A percentile compares a stretch with the other conserved stretches of the same genome.
Conservation (phyloP, 2,797 vertebrate genomes). For the Sebastiscus albofasciatus region DNA sequence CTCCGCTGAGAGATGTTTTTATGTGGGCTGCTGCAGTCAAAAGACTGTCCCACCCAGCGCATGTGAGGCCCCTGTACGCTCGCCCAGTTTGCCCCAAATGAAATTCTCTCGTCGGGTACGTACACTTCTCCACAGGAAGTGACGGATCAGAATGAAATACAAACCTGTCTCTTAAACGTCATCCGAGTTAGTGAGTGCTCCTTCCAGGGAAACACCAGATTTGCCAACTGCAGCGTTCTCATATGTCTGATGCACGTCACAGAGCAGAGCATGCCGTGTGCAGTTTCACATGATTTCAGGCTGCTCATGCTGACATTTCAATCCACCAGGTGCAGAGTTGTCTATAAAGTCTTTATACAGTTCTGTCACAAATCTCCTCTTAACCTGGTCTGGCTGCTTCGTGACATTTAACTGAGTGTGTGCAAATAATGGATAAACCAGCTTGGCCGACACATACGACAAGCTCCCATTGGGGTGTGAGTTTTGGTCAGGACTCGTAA, state of each 20-base stretch:
- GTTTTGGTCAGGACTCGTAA: neutral
- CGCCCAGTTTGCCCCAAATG: constrained; percentile 15
- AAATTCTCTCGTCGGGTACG: constrained; percentile 53
- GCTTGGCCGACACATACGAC: neutral
- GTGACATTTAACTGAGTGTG: neutral
- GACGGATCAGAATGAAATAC: constrained; percentile 59
- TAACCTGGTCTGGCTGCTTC: constrained; percentile 13
- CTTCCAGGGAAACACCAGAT: constrained; percentile 32
- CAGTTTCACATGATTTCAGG: constrained; percentile 14
- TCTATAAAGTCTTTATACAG: constrained; percentile 12
- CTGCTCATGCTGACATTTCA: constrained; percentile 20
- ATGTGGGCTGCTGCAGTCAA: constrained; percentile 23
- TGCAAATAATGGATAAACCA: constrained; percentile 14
- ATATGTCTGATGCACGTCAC: constrained; percentile 10
- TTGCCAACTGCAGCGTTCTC: constrained; percentile 9
- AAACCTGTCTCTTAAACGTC: constrained; percentile 57
- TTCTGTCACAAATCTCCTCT: constrained; percentile 5
- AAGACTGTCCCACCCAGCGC: constrained; percentile 19
- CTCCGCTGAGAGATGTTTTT: constrained; percentile 33
- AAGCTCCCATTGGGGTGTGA: neutral
- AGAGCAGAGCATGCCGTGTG: neutral
- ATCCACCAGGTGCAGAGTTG: constrained; percentile 25
- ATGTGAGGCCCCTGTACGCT: constrained; percentile 13
- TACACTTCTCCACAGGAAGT: constrained; percentile 68
- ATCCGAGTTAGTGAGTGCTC: constrained; percentile 28